These are phyloP conservation scores for Philaenus spumarius DNA, from an alignment of 1,140 invertebrate species.

Conservation along the genomic window DNA sequence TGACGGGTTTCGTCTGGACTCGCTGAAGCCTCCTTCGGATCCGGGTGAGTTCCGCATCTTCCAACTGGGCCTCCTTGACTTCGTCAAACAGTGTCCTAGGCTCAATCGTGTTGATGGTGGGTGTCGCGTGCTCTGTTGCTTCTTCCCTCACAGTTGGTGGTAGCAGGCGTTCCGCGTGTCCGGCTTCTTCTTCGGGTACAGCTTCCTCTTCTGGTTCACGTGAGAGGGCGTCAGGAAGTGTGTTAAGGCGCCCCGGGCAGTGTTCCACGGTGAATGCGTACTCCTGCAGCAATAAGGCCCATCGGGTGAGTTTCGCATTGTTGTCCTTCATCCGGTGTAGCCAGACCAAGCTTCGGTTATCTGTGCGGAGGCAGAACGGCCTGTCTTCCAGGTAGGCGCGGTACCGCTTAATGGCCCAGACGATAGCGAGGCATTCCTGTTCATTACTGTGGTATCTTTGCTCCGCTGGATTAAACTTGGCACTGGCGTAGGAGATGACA, in stretches of 20 bases:
- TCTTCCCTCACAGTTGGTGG: neutral
- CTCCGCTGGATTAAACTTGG: neutral
- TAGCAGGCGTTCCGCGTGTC: too few species aligned
- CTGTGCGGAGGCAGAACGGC: slow-evolving; percentile 38
- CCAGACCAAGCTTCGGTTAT: slow-evolving; percentile 39
- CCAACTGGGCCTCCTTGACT: too few species aligned
- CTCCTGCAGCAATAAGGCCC: too few species aligned
- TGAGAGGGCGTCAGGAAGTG: neutral
- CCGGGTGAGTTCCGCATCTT: too few species aligned
- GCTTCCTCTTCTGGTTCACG: too few species aligned
- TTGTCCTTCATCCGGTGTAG: neutral
- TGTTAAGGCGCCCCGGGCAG: too few species aligned
- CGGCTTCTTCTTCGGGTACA: too few species aligned
- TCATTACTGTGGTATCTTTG: slow-evolving; percentile 28
- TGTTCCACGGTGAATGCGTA: too few species aligned
- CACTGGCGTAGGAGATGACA: neutral
- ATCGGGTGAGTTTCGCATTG: slow-evolving; percentile 34
- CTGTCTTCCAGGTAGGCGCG: slow-evolving; percentile 30
- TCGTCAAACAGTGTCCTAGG: neutral
- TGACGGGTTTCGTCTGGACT: too few species aligned
- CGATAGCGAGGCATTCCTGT: slow-evolving; percentile 39
- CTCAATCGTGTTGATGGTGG: neutral
- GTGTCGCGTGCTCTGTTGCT: neutral
- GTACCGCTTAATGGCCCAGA: slow-evolving; percentile 39
- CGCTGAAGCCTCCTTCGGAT: too few species aligned